Evolutionary conservation across 2,888 invertebrate species (phyloP), one percentile per base, ranked within the genome.

Genomic region (Campaea margaritaria): DNA sequence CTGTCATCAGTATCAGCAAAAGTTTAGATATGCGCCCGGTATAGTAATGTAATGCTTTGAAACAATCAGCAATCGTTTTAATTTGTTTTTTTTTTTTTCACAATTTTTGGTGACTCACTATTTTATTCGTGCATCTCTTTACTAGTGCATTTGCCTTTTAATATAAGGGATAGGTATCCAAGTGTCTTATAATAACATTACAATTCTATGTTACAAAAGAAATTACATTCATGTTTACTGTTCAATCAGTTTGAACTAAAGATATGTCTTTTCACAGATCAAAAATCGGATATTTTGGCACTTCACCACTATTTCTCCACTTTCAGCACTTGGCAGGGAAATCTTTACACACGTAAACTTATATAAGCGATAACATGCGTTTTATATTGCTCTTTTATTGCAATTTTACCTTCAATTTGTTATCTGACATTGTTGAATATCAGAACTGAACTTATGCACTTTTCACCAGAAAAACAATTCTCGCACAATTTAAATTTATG

Each of bases 341-440:
- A 81, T 70, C 75, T 79, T 68, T 78, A 73, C 72, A 74, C 75
- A 78, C 74, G 78, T 78, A 79, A 75, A 76, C 82, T 87, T 88
- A 86, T 77, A 84, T 85, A 88, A 87, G 83, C 83, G 91, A 91
- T 91, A 90, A 89, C 82, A 79, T 74, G 74, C 75, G 79, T 85
- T 42, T 87, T 88, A 83, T 81, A 82, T 75, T 76, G 77, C 73
- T 61, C 72, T 86, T 91, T 89, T 88, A 87, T 85, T 65, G 81
- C 78, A 68, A 73, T 78, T 81, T 75, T 71, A 78, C 74, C 75
- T 72, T 69, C 69, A 70, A 72, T 68, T 76, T 76, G 76, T 76
- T 79, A 79, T 79, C 64, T 75, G 69, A 69, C 63, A 56, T 55
- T 57, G 58, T 59, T 43, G 38, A 31, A 61, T 56, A 36, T 46